phyloP scores from a whole-genome alignment of 2,113 vertebrate genomes.

The Pseudonaja textilis region DNA sequence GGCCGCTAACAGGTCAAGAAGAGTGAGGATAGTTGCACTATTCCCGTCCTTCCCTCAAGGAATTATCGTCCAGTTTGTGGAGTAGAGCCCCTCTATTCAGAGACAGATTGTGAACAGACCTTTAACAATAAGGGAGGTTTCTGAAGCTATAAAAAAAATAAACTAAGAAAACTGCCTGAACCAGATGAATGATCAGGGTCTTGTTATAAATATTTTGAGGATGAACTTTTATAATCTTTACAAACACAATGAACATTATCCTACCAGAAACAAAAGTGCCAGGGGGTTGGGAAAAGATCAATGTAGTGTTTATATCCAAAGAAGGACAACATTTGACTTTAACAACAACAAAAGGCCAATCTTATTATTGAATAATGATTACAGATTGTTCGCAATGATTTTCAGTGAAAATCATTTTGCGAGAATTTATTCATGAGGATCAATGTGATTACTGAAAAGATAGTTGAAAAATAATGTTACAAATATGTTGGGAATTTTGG shows the following conservation, averaged over 20 bases:
- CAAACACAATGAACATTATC: neutral
- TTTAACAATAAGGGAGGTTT: neutral
- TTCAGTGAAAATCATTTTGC: neutral
- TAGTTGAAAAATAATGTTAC: neutral
- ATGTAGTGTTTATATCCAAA: neutral
- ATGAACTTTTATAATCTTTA: neutral
- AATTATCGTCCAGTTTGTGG: neutral
- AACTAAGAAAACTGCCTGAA: neutral
- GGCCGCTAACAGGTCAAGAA: neutral
- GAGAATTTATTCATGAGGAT: neutral
- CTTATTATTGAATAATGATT: neutral
- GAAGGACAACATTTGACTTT: neutral
- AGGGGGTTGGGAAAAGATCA: neutral
- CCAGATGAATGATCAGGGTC: neutral
- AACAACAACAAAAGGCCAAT: neutral
- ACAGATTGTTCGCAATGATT: neutral
- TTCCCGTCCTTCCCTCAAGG: neutral
- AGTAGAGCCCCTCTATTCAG: neutral
- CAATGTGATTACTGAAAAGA: neutral
- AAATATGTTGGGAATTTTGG: neutral
- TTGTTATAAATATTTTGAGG: neutral
- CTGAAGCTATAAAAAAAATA: neutral
- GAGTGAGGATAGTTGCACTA: neutral
- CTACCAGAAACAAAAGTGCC: neutral
- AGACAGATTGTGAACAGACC: neutral